Evolutionary conservation across 2,888 invertebrate species (phyloP).

Genomic region (Eupithecia abbreviata): DNA sequence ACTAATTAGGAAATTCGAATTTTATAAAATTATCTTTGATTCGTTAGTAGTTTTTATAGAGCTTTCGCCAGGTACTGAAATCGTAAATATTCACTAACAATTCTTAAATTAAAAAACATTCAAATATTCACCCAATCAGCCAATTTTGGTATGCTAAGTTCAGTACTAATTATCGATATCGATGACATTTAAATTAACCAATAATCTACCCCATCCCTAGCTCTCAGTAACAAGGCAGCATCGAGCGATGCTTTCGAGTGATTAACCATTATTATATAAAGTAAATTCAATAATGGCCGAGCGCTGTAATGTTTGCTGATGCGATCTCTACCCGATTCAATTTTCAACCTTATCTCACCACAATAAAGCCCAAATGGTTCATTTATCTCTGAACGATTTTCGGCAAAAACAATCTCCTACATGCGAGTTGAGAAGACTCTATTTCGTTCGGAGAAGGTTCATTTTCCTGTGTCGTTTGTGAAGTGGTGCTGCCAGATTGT

Average conservation of each 20-base stretch:
- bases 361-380: slow-evolving; percentile 51
- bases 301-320: slow-evolving; percentile 78
- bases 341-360: slow-evolving; percentile 48
- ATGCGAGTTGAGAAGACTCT: slow-evolving; percentile 38
- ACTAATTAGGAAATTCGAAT: neutral
- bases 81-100: too few relatives aligned
- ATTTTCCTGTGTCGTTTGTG: slow-evolving; percentile 35
- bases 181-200: slow-evolving; percentile 29
- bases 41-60: neutral
- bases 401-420: slow-evolving; percentile 31
- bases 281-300: slow-evolving; percentile 83
- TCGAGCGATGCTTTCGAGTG: slow-evolving; percentile 78
- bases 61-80: too few relatives aligned
- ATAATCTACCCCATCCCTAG: slow-evolving; percentile 53
- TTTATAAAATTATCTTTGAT: neutral
- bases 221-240: slow-evolving; percentile 76
- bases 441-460: slow-evolving; percentile 29
- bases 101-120: too few relatives aligned
- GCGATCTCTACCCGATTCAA: slow-evolving; percentile 40
- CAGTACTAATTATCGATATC: slow-evolving; percentile 31
- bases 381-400: slow-evolving; percentile 47
- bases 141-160: too few relatives aligned
- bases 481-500: slow-evolving; percentile 42
- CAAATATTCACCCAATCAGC: too few relatives aligned
- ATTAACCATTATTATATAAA: slow-evolving; percentile 84